phyloP scores from a whole-genome alignment of 2,113 vertebrate genomes.

The Varanus salvator region DNA sequence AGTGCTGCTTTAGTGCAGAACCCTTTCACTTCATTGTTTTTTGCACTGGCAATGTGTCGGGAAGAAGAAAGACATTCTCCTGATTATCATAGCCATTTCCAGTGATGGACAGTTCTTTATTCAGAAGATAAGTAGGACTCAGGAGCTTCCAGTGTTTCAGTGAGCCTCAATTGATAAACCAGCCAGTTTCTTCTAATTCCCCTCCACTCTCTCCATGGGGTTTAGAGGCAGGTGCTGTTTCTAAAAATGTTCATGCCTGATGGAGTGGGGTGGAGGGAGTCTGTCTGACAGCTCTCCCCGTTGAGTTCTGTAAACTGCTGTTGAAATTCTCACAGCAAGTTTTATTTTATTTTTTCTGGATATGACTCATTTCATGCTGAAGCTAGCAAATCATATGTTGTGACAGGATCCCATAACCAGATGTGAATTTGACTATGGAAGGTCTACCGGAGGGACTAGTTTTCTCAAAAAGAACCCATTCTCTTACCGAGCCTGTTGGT shows the following conservation, averaged over 20 bases:
- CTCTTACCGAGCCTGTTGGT: neutral
- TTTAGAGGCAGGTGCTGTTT: conserved; percentile 7
- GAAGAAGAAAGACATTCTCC: conserved; percentile 9
- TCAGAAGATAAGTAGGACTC: conserved; percentile 35
- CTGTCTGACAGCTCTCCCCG: conserved; percentile 31
- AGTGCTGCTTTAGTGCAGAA: neutral
- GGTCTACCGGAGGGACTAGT: neutral
- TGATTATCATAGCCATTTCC: conserved; percentile 18
- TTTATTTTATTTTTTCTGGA: neutral
- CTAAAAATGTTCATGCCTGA: conserved; percentile 38
- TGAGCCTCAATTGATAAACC: conserved; percentile 15
- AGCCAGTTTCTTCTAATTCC: conserved; percentile 7
- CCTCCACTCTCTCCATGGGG: neutral
- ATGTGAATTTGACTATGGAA: neutral
- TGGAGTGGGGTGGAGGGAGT: neutral
- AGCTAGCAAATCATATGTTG: conserved; percentile 34
- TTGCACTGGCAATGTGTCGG: neutral
- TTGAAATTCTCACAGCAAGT: neutral
- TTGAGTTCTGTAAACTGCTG: conserved; percentile 36
- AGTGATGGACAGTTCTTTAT: conserved; percentile 38
- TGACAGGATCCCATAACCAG: conserved; percentile 25
- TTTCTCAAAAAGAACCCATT: conserved; percentile 17
- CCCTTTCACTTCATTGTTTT: neutral
- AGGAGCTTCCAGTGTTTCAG: neutral
- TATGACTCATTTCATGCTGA: conserved; percentile 33